These are phyloP conservation scores for Rallus limicola DNA, from an alignment of 2,113 vertebrate species.

Conservation along the genomic window DNA sequence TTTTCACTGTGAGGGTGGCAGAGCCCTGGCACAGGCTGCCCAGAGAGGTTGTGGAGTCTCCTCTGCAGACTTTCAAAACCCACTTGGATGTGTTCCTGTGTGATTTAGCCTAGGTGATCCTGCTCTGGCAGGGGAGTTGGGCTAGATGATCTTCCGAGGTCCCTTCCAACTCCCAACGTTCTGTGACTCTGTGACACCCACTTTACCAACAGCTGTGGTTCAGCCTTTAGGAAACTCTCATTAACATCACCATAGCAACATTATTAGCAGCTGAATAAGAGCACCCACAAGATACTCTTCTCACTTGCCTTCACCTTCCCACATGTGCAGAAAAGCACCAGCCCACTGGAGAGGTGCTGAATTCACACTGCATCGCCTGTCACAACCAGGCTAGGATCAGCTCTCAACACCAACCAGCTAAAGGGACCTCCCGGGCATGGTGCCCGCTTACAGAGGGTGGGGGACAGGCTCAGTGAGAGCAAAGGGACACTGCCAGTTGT, in stretches of 20 bases:
- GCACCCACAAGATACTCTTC: not conserved
- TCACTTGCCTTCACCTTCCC: not conserved
- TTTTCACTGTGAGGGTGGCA: too few relatives aligned
- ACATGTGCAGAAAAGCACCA: not conserved
- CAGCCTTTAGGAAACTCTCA: not conserved
- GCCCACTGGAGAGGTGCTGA: not conserved
- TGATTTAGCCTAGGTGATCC: too few relatives aligned
- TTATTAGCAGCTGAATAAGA: constrained; percentile 12
- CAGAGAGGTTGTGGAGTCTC: too few relatives aligned
- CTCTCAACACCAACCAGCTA: not conserved
- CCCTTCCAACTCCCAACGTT: too few relatives aligned
- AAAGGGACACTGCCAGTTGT: not conserved
- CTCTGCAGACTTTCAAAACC: too few relatives aligned
- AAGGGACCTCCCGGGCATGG: fast-evolving
- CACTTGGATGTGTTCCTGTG: too few relatives aligned
- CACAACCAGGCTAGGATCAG: not conserved
- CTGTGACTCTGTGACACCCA: not conserved
- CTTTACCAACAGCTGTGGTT: not conserved
- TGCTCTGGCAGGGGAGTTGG: too few relatives aligned
- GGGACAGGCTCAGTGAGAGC: not conserved
- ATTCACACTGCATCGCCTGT: not conserved
- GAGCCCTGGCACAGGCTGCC: too few relatives aligned
- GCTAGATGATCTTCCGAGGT: too few relatives aligned
- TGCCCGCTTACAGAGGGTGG: not conserved
- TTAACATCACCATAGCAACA: constrained; percentile 44